Evolutionary conservation across 2,888 invertebrate species (phyloP).

Genomic region (Periphyllus acericola): DNA sequence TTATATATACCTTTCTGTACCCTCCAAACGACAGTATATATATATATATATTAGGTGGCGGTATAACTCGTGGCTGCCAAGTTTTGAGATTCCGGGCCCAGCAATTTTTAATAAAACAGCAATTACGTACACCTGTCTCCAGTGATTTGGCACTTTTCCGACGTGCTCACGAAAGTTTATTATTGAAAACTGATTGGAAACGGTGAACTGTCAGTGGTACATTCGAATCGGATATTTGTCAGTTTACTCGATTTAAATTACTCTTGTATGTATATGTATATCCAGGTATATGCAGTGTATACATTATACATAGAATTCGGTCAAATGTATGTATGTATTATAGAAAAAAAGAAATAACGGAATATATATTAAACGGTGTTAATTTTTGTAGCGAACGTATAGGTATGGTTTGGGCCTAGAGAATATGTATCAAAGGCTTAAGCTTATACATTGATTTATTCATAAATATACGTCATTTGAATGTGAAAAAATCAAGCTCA

Average conservation of each 20-base stretch:
- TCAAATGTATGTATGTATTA: no score
- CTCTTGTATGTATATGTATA: neutral
- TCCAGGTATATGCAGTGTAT: no score
- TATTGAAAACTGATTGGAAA: slow-evolving; percentile 16
- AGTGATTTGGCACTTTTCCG: slow-evolving; percentile 41
- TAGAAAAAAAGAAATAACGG: no score
- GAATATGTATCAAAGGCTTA: no score
- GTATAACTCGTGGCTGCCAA: neutral
- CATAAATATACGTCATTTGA: no score
- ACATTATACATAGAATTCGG: no score
- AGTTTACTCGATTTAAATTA: neutral
- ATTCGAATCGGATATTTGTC: neutral
- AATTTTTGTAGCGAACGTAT: no score
- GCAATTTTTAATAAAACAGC: slow-evolving; percentile 48
- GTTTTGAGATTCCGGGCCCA: slow-evolving; percentile 10
- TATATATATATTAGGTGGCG: neutral
- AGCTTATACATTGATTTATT: no score
- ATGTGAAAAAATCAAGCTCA: neutral
- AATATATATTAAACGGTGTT: no score
- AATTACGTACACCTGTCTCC: slow-evolving; percentile 36
- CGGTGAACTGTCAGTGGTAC: neutral
- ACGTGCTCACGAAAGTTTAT: slow-evolving; percentile 6
- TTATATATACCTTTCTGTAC: neutral
- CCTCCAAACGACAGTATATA: no score
- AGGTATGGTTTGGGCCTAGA: no score